phyloP scores from a whole-genome alignment of 2,888 invertebrate genomes.

The Noctuana brunneofusca region DNA sequence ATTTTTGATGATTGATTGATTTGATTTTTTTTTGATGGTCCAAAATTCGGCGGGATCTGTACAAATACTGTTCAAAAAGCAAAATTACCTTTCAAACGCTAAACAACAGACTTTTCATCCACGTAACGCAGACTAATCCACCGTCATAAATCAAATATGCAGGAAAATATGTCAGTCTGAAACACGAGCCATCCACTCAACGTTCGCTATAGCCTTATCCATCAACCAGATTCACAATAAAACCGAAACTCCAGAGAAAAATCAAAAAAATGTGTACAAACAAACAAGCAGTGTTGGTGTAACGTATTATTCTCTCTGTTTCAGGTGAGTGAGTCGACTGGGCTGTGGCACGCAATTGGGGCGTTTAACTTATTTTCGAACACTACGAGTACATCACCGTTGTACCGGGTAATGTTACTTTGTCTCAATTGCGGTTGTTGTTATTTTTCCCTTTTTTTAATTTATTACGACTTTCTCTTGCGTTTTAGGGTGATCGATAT shows the following conservation, averaged over 20 bases:
- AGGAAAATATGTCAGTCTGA: too few relatives aligned
- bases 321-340: conserved; percentile 65
- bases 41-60: too few relatives aligned
- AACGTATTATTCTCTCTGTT: conserved; percentile 58
- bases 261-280: conserved; percentile 25
- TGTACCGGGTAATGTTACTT: conserved; percentile 14
- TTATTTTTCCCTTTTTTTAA: neutral
- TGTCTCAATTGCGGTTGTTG: conserved; percentile 20
- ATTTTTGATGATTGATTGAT: too few relatives aligned
- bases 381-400: neutral
- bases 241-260: conserved; percentile 15
- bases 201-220: neutral
- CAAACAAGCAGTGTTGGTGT: conserved; percentile 46
- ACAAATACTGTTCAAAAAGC: too few relatives aligned
- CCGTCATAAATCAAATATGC: too few relatives aligned
- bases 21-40: too few relatives aligned
- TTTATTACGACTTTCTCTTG: neutral
- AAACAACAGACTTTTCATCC: too few relatives aligned
- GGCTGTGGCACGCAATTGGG: conserved; percentile 50
- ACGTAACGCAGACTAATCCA: too few relatives aligned
- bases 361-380: conserved; percentile 50
- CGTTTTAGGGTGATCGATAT: neutral
- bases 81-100: too few relatives aligned
- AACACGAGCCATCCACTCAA: neutral
- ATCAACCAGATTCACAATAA: neutral